These are phyloP conservation scores for Nomada ferruginata DNA, from an alignment of 2,888 invertebrate species.

Conservation along the genomic window DNA sequence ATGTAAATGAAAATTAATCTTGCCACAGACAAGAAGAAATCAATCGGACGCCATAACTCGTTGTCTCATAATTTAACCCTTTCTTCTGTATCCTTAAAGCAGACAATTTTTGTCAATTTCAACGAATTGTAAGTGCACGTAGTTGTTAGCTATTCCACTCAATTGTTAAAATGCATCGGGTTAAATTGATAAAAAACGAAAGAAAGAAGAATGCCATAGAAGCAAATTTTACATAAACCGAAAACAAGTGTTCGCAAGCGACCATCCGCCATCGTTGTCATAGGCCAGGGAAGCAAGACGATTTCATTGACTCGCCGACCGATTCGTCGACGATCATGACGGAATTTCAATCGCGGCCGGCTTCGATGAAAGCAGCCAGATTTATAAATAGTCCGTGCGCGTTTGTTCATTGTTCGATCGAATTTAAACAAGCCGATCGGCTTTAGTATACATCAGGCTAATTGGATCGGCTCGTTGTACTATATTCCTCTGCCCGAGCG, in stretches of 20 bases:
- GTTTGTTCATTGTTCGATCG: constrained; percentile 20
- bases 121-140: too few relatives aligned
- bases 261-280: not conserved
- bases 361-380: constrained; percentile 19
- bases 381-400: constrained; percentile 44
- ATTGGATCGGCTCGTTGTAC: constrained; percentile 45
- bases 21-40: too few relatives aligned
- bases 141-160: too few relatives aligned
- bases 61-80: too few relatives aligned
- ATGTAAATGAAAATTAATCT: too few relatives aligned
- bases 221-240: too few relatives aligned
- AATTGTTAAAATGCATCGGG: too few relatives aligned
- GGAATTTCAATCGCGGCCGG: constrained; percentile 49
- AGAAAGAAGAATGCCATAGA: too few relatives aligned
- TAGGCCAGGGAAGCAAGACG: constrained; percentile 3
- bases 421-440: constrained; percentile 49
- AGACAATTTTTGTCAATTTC: too few relatives aligned
- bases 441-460: constrained; percentile 38
- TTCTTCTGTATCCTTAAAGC: too few relatives aligned
- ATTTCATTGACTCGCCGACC: constrained; percentile 29
- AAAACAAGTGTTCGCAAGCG: not conserved
- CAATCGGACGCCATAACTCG: too few relatives aligned
- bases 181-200: too few relatives aligned
- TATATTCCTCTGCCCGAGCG: constrained; percentile 25
- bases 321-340: constrained; percentile 9